Evolutionary conservation across 2,888 invertebrate genomes (phyloP).

Genomic region (Rotaria magnacalcarata): DNA sequence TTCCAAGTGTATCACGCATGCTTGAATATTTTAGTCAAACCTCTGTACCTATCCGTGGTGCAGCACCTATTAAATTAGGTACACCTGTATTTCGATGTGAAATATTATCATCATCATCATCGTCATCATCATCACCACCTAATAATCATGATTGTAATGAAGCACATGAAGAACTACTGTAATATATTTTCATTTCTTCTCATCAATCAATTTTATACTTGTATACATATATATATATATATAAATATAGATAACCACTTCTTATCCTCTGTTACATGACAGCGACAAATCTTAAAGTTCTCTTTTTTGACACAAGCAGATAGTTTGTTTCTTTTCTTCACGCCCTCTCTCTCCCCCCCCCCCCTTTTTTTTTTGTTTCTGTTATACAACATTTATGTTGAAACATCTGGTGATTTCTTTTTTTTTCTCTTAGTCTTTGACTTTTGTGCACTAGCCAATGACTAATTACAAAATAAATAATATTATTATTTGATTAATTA

Average conservation of each 20-base stretch:
- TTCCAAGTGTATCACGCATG: constrained; percentile 85
- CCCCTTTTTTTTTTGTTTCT: neutral
- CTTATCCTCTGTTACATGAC: neutral
- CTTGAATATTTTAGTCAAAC: constrained; percentile 86
- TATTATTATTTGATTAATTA: constrained; percentile 14
- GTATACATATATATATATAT: neutral
- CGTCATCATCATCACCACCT: neutral
- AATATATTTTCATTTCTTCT: neutral
- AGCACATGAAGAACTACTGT: neutral
- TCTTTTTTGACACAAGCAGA: neutral
- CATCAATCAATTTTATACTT: neutral
- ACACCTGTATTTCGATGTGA: constrained; percentile 35
- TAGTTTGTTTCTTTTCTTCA: neutral
- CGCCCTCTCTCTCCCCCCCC: too few relatives aligned
- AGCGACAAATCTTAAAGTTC: neutral
- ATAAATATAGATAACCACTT: neutral
- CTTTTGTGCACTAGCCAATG: constrained; percentile 13
- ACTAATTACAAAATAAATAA: constrained; percentile 5
- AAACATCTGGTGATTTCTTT: neutral
- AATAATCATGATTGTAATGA: neutral
- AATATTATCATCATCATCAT: neutral
- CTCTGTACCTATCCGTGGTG: constrained; percentile 85
- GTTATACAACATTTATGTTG: neutral
- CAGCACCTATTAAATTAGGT: constrained; percentile 68
- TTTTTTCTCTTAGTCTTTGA: neutral